Evolutionary conservation across 2,113 vertebrate genomes (phyloP).

Genomic region (Nestor notabilis): DNA sequence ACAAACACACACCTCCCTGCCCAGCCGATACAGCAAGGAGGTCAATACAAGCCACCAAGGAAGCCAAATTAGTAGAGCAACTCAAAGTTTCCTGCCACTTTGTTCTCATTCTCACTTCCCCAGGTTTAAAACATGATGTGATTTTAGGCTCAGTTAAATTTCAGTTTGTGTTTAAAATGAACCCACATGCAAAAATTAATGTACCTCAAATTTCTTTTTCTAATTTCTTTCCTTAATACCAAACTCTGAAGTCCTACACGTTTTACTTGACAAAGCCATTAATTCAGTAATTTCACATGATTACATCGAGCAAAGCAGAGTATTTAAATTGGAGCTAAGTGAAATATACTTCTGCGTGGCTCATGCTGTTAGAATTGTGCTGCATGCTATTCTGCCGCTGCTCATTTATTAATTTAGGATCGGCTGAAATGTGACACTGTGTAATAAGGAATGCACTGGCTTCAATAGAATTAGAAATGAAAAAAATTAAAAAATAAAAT

Average conservation of each 20-base stretch:
- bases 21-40: not conserved
- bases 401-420: conserved; percentile 66
- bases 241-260: conserved; percentile 33
- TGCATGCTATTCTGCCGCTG: conserved; percentile 56
- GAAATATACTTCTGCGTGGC: conserved; percentile 61
- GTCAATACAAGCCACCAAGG: not conserved
- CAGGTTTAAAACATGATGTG: not conserved
- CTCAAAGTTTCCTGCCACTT: not conserved
- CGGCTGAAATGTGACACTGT: not conserved
- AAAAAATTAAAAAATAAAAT: not conserved
- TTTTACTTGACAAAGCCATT: conserved; percentile 66
- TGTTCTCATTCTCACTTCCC: not conserved
- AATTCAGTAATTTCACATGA: conserved; percentile 69
- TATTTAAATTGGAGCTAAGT: conserved; percentile 67
- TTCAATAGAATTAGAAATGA: not conserved
- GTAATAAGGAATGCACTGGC: not conserved
- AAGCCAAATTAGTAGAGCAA: not conserved
- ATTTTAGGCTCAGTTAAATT: not conserved
- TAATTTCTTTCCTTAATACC: conserved; percentile 20
- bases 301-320: conserved; percentile 62
- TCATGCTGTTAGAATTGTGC: conserved; percentile 66
- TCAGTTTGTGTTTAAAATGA: not conserved
- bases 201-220: conserved; percentile 5
- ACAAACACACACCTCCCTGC: not conserved
- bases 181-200: not conserved